phyloP scores from a whole-genome alignment of 2,113 vertebrate genomes.

The Coracopsis vasa region DNA sequence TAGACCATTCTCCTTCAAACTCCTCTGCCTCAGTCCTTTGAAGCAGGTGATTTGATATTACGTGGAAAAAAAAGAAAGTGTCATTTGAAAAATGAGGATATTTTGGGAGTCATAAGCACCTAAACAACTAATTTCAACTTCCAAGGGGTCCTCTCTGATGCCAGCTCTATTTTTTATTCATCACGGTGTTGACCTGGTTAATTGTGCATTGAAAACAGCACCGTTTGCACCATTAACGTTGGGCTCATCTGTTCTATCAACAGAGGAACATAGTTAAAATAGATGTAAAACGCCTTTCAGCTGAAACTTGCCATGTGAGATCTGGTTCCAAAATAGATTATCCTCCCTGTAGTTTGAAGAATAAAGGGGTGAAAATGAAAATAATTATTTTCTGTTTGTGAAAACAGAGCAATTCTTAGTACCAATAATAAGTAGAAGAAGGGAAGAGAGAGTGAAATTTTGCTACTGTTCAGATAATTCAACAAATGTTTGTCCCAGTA shows the following conservation, averaged over 20 bases:
- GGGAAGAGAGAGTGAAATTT: not conserved
- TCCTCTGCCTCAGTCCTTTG: not conserved
- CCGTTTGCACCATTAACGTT: conserved; percentile 35
- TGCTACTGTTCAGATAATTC: not conserved
- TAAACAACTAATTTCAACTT: not conserved
- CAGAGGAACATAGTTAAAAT: not conserved
- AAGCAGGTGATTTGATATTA: not conserved
- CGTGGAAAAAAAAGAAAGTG: not conserved
- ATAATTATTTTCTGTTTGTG: not conserved
- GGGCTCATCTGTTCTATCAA: conserved; percentile 30
- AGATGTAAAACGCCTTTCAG: not conserved
- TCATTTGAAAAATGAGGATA: not conserved
- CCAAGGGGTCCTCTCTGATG: not conserved
- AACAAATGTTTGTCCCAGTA: not conserved
- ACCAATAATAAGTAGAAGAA: not conserved
- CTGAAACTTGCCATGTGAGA: not conserved
- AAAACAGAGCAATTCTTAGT: not conserved
- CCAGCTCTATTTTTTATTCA: conserved; percentile 64
- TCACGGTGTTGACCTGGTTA: conserved; percentile 54
- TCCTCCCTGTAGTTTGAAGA: not conserved
- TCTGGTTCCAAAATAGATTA: not conserved
- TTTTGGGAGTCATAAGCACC: not conserved
- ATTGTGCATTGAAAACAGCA: conserved; percentile 52
- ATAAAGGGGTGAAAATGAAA: not conserved
- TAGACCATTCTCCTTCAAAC: not conserved